Evolutionary conservation across 2,888 invertebrate genomes (phyloP), one percentile per base, ranked within the genome.

Genomic region (Orthosia gothica): DNA sequence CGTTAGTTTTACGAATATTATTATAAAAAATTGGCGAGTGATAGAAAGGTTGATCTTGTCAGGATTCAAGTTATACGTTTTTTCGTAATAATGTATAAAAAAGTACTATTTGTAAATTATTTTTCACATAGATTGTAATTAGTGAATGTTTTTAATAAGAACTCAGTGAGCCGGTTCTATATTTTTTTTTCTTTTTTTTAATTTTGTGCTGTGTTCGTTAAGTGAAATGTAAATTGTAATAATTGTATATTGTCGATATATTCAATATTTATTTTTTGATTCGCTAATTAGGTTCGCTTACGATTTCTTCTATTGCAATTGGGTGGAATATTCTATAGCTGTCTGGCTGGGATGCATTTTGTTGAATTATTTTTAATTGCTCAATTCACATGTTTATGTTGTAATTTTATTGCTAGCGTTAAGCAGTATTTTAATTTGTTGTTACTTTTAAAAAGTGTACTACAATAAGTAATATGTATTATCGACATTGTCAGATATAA

Each of bases 131-230:
- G 94, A 92, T 90, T 93, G 90, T 95, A 94, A 94, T 92, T 95
- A 95, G 95, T 92, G 89, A 94, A 95, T 93, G 93, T 94, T 93
- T 93, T 93, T 91, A 89, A 87, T 92, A 92, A 92, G 92, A 92
- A 93, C 90, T 93, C 94, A 94, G 91, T 94, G 94, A 94, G 93
- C 93, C 91, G 93, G 94, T 94, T 94, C 94, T 93, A 92, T 91
- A 90, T 89, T 90, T 88, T 91, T 90, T 93, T 92, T 92, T 89
- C 90, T 91, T 91, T 79, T 85, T 87, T 87, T 87, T 82, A 70
- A 91, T 92, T 94, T 96, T 96, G 96, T 96, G 96, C 96, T 96
- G 96, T 96, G 96, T 96, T 96, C 94, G 95, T 95, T 96, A 96
- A 94, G 94, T 95, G 92, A 91, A 87, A 92, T 96, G 95, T 96